These are phyloP conservation scores for Myanophis thanlyinensis DNA, from an alignment of 2,113 vertebrate genomes.

Conservation along the genomic window DNA sequence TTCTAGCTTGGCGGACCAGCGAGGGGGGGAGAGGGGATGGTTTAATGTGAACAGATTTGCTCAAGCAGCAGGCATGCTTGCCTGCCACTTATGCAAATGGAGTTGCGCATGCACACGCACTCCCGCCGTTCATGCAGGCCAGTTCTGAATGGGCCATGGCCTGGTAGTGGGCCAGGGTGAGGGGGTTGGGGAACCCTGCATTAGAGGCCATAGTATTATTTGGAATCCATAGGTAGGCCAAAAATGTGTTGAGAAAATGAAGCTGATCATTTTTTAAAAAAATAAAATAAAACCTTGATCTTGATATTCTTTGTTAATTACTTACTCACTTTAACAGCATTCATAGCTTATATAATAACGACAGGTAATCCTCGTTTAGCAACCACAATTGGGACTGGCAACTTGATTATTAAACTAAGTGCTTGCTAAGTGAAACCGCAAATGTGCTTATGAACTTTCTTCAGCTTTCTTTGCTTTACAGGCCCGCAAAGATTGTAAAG, in stretches of 20 bases:
- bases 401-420: background rate
- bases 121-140: accelerated
- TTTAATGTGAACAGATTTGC: background rate
- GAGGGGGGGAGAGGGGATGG: background rate
- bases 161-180: background rate
- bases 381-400: background rate
- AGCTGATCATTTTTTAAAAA: background rate
- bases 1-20: no score
- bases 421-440: background rate
- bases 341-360: background rate
- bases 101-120: background rate
- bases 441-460: background rate
- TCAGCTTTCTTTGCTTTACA: background rate
- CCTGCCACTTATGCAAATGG: background rate
- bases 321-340: background rate
- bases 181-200: background rate
- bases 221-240: background rate
- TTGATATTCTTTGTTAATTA: background rate
- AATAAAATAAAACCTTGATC: background rate
- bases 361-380: background rate
- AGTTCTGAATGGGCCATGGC: background rate
- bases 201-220: background rate
- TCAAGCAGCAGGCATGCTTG: background rate
- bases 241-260: background rate
- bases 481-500: background rate